Percentiles rank a stretch among this genome's conserved stretches.
These are phyloP conservation scores for Discoglossus pictus DNA, from an alignment of 2,797 vertebrate species.

Conservation along the genomic window DNA sequence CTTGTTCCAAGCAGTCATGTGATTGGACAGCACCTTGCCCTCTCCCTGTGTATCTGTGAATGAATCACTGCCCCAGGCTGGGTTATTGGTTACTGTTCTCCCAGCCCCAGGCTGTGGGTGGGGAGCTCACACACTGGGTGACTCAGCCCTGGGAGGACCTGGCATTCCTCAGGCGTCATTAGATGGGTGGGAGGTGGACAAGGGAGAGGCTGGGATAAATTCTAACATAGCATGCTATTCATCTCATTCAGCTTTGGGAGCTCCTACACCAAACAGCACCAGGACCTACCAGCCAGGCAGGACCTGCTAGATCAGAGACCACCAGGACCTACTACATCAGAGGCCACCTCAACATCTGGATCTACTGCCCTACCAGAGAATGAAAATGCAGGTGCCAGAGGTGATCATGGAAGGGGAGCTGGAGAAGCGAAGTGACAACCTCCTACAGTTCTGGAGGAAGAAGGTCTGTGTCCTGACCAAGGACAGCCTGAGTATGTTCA, in stretches of 20 bases:
- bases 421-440: slow-evolving; percentile 94
- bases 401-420: slow-evolving; percentile 91
- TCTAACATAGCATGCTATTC: slow-evolving; percentile 33
- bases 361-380: slow-evolving; percentile 40
- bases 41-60: slow-evolving; percentile 8
- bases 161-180: slow-evolving; percentile 31
- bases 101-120: background rate
- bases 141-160: slow-evolving; percentile 36
- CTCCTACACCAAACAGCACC: background rate
- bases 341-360: background rate
- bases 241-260: slow-evolving; percentile 19
- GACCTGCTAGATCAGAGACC: no score
- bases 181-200: background rate
- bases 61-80: slow-evolving; percentile 26
- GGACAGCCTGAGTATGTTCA: slow-evolving; percentile 88
- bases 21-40: no score
- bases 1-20: no score
- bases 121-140: slow-evolving; percentile 29
- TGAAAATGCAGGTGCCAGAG: slow-evolving; percentile 75
- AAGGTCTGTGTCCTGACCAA: slow-evolving; percentile 91
- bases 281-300: background rate
- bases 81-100: no score
- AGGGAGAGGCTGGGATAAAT: slow-evolving; percentile 36
- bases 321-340: background rate
- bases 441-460: slow-evolving; percentile 95